Evolutionary conservation across 2,888 invertebrate species (phyloP).

Genomic region (Odontothrips loti): DNA sequence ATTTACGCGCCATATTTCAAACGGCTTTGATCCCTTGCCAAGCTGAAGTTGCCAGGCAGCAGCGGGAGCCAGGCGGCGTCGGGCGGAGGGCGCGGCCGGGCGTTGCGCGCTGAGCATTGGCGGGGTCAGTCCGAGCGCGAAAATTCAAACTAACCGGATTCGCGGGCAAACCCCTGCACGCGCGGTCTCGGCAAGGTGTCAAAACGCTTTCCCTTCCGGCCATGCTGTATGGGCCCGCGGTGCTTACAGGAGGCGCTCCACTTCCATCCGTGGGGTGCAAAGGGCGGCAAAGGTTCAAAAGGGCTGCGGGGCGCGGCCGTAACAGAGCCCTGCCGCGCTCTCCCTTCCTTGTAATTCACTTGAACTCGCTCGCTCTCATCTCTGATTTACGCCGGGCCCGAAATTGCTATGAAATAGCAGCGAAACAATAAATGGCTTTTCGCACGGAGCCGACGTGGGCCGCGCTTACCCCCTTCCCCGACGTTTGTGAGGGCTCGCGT

Average conservation of each 20-base stretch:
- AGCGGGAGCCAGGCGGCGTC: not conserved
- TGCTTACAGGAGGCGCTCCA: too few species aligned
- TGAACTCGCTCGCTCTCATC: not conserved
- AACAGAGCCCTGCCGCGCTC: not conserved
- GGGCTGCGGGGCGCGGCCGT: not conserved
- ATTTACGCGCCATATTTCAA: slow-evolving; percentile 20
- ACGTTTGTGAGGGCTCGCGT: too few species aligned
- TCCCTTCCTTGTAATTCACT: not conserved
- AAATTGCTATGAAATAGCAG: not conserved
- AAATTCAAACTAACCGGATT: too few species aligned
- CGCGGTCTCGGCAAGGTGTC: too few species aligned
- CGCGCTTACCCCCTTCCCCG: too few species aligned
- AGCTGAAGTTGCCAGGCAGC: not conserved
- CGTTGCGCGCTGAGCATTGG: too few species aligned
- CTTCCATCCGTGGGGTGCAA: too few species aligned
- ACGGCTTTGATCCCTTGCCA: slow-evolving; percentile 17
- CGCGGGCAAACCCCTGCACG: too few species aligned
- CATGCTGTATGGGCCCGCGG: too few species aligned
- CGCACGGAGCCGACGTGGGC: not conserved
- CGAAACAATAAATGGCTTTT: not conserved
- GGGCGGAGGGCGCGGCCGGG: not conserved
- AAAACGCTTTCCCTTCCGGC: too few species aligned
- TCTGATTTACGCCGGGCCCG: not conserved
- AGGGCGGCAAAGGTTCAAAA: too few species aligned
- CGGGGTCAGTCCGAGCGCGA: not conserved